These are phyloP conservation scores for Oreochromis niloticus DNA, from an alignment of 2,113 vertebrate genomes.

Conservation along the genomic window DNA sequence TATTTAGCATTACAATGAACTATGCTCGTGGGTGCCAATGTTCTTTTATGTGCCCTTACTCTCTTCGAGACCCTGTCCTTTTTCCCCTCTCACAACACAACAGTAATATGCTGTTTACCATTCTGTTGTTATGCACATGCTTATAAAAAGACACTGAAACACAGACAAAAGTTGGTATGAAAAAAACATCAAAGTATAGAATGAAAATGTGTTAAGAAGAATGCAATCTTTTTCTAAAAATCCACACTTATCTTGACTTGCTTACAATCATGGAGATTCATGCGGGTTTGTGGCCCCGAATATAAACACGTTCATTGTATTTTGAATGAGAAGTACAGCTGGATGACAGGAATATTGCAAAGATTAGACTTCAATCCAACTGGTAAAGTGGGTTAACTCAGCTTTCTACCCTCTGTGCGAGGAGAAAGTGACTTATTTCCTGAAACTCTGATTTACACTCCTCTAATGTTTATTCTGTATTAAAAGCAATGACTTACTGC, in stretches of 20 bases:
- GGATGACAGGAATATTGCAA: neutral
- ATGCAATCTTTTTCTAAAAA: neutral
- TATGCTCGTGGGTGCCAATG: slow-evolving; percentile 30
- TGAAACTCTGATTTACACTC: neutral
- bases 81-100: neutral
- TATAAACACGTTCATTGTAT: neutral
- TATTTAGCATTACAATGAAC: slow-evolving; percentile 55
- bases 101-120: slow-evolving; percentile 11
- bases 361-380: neutral
- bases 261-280: neutral
- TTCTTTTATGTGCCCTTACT: slow-evolving; percentile 42
- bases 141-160: neutral
- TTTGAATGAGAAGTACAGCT: neutral
- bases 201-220: neutral
- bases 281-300: neutral
- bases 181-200: neutral
- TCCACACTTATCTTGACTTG: neutral
- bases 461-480: neutral
- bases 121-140: neutral
- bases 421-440: neutral
- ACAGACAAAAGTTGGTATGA: neutral
- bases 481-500: neutral
- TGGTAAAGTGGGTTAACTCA: neutral
- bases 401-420: neutral
- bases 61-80: neutral